Percentiles rank a stretch among this genome's conserved stretches.
Conservation (phyloP, 1,140 invertebrate genomes). For the Halesus radiatus region DNA sequence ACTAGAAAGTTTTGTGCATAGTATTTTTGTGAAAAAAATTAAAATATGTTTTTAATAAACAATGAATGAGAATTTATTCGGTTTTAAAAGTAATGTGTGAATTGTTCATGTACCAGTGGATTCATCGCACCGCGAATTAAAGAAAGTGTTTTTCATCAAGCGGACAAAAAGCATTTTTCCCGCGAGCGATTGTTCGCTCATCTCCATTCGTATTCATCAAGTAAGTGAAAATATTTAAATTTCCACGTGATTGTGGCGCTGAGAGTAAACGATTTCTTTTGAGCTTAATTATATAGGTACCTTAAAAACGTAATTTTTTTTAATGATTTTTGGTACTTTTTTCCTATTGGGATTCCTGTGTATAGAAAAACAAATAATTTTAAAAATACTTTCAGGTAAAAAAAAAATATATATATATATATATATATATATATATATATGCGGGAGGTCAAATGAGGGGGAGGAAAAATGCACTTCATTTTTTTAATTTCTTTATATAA, state of each 20-base stretch:
- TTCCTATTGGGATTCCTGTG: too few species aligned
- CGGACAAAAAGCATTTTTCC: constrained; percentile 32
- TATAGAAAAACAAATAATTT: too few species aligned
- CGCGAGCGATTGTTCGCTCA: constrained; percentile 24
- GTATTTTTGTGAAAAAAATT: neutral
- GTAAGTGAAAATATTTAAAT: constrained; percentile 56
- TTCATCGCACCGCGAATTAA: constrained; percentile 31
- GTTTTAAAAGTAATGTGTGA: constrained; percentile 33
- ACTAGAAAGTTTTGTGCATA: neutral
- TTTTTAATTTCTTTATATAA: too few species aligned
- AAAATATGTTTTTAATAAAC: constrained; percentile 17
- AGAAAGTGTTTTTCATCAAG: constrained; percentile 38
- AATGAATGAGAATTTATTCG: constrained; percentile 17
- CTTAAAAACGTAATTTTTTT: neutral
- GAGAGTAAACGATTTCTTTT: constrained; percentile 50
- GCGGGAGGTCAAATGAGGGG: too few species aligned
- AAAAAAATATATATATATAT: too few species aligned
- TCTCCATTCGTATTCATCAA: constrained; percentile 40
- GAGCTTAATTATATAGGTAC: too few species aligned
- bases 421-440: too few species aligned
- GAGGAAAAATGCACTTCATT: too few species aligned
- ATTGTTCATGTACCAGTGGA: constrained; percentile 23
- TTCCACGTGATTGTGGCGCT: constrained; percentile 36
- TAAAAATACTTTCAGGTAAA: too few species aligned
- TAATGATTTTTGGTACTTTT: too few species aligned